Base-by-base conservation (phyloP, 2,797 vertebrate genomes). In the Okamejei kenojei region DNA sequence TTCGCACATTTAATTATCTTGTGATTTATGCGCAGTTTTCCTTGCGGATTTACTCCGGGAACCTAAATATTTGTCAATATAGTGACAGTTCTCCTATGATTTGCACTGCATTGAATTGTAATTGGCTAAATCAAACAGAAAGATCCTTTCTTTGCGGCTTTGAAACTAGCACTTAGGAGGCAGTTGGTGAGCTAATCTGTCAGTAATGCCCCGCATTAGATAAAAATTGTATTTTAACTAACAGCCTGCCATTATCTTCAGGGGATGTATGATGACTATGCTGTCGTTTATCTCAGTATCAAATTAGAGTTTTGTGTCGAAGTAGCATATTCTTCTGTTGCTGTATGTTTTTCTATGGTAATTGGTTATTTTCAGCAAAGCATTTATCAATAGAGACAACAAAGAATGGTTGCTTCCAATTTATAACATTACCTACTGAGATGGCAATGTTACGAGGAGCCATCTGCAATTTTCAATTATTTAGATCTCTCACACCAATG, bases 101-200 rank as follows among this genome's bases (percentile, higher is more conserved):
- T 84, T 84, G 81, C 81, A 84, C 54, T 84, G 61, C 23, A 61
- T 11, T 63, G 54, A 82, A 45, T 38, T 54, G 80, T 38, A 82
- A 82, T 82, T 82, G 58, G 80, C 80, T 82, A 38, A 82, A 58
- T 45, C 80, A 82, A 82, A 19, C 35, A 82, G 45, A 82, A 82
- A 82, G 19, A 82, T 54, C 38, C 45, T 58, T 82, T 82, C 21
- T 21, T 82, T 61, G 81, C n/a, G 26, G 81, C 81, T 63, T 61
- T 61, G 81, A 84, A 84, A 84, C 9, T 61, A 21, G 19, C 54
- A 19, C 58, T 63, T 29, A 21, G 81, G 26, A 84, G 54, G 54
- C 38, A 61, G 10, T 11, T 13, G 23, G 54, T 84, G 11, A 11
- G 45, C 29, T 84, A 84, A 84, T 29, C 81, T 84, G 54, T 84